Percentiles rank a stretch among this genome's conserved stretches.
phyloP scores from a whole-genome alignment of 2,113 vertebrate genomes.

The Lethenteron camtschaticum region DNA sequence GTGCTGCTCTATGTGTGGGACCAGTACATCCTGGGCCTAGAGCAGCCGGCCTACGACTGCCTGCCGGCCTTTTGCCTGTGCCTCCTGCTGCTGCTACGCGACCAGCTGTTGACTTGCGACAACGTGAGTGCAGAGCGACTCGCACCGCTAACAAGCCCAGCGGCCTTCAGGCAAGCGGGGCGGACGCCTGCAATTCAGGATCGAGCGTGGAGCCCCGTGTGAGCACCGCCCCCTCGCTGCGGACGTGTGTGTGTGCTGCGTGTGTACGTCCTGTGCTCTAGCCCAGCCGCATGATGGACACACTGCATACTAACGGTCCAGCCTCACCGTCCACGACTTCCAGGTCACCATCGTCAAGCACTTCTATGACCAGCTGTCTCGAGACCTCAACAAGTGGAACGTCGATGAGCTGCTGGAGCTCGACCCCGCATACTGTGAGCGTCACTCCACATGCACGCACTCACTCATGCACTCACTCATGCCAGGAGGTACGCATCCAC shows the following conservation, averaged over 20 bases:
- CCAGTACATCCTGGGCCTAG: slow-evolving; percentile 15
- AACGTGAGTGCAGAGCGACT: slow-evolving; percentile 10
- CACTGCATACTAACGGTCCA: slow-evolving; percentile 8
- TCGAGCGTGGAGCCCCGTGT: not conserved
- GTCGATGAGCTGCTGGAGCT: slow-evolving; percentile 8
- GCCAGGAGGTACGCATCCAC: too few relatives aligned
- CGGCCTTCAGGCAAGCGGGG: not conserved
- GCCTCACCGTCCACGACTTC: slow-evolving; percentile 11
- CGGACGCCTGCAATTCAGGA: not conserved
- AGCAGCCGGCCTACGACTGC: slow-evolving; percentile 12
- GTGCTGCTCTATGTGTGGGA: slow-evolving; percentile 17
- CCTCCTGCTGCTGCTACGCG: slow-evolving; percentile 12
- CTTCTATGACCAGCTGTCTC: slow-evolving; percentile 14
- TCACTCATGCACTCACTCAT: too few relatives aligned
- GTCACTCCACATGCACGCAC: too few relatives aligned
- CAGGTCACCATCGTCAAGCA: slow-evolving; percentile 13
- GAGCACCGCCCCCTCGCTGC: not conserved
- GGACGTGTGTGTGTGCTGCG: too few relatives aligned
- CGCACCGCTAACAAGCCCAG: too few relatives aligned
- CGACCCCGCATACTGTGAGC: slow-evolving; percentile 14
- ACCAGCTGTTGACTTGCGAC: slow-evolving; percentile 9
- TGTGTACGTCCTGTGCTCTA: not conserved
- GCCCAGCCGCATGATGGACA: not conserved
- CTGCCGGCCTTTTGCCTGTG: slow-evolving; percentile 10
- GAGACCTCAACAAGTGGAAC: slow-evolving; percentile 9